Evolutionary conservation across 2,797 vertebrate genomes (phyloP), one percentile per base, ranked within the genome.

Genomic region (Hyperoplus lanceolatus): DNA sequence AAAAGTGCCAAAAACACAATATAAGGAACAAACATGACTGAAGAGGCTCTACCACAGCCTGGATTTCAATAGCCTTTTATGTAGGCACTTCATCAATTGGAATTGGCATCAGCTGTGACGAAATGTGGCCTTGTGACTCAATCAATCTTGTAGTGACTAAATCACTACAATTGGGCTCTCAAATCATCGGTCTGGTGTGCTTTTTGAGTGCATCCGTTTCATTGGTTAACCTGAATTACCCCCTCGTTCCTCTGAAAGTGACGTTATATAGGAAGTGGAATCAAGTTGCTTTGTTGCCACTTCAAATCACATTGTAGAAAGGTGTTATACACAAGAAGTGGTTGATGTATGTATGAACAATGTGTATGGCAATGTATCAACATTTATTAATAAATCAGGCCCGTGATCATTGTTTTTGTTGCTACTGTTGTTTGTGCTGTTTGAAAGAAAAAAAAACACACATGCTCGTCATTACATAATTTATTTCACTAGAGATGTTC

Each of bases 31-130:
- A 85, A 73, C 94, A 95, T 94, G 74, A 15, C 87, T 72, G 75
- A 4, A 1, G 29, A 29, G 29, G 29, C 29, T 4, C 2, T 1
- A 4, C 1, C 3, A 0, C 3, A 0, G 9, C 6, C 1, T 1
- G 6, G 0, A 1, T 18, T 41, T 29, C 64, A 50, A 64, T 42
- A n/a, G 55, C 54, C 63, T 85, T 85, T 86, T 89, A 89, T 83
- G 59, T 61, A 29, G n/a, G 38, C 53, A 57, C 73, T 67, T 86
- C 60, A 85, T 92, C 55, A 64, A 42, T 8, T 29, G 13, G 13
- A 80, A 93, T 77, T 84, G 77, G 77, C 62, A 70, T 85, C 92
- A 94, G 91, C 89, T 92, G 91, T 29, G 29, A 29, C 29, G 2
- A 29, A 29, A 29, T 29, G 29, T 59, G 80, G 41, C 48, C 46